Evolutionary conservation across 2,797 vertebrate genomes (phyloP).

Genomic region (Pseudochirops cupreus): DNA sequence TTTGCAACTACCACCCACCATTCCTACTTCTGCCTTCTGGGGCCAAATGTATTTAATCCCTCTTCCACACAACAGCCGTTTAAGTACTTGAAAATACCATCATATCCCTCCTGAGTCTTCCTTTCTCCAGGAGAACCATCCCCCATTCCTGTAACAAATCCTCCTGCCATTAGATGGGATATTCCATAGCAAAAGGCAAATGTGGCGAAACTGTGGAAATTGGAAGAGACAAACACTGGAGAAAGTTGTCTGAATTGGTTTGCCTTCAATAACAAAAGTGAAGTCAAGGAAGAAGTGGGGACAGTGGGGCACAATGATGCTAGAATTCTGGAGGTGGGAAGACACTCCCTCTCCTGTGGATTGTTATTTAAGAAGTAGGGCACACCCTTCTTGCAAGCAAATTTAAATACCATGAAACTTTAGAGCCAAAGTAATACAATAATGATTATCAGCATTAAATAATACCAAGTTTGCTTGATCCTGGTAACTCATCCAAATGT

Average conservation of each 20-base stretch:
- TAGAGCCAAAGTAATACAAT: neutral
- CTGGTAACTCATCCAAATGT: neutral
- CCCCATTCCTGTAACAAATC: neutral
- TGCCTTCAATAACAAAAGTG: constrained; percentile 42
- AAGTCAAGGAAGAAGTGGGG: neutral
- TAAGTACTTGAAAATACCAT: neutral
- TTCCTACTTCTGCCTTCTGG: neutral
- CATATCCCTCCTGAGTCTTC: neutral
- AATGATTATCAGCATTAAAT: neutral
- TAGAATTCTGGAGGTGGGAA: neutral
- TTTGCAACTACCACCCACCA: neutral
- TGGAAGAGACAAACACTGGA: constrained; percentile 40
- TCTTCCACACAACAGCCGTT: neutral
- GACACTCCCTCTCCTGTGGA: neutral
- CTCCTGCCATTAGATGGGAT: constrained; percentile 63
- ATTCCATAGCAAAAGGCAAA: constrained; percentile 49
- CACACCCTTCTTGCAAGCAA: neutral
- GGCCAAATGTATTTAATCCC: neutral
- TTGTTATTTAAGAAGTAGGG: neutral
- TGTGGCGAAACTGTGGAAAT: constrained; percentile 39
- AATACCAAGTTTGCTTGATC: neutral
- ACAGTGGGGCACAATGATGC: neutral
- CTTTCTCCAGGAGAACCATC: neutral
- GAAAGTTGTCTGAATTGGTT: constrained; percentile 60
- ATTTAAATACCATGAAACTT: neutral